Conservation (phyloP, 1,140 invertebrate species). For the Mamestra configurata region DNA sequence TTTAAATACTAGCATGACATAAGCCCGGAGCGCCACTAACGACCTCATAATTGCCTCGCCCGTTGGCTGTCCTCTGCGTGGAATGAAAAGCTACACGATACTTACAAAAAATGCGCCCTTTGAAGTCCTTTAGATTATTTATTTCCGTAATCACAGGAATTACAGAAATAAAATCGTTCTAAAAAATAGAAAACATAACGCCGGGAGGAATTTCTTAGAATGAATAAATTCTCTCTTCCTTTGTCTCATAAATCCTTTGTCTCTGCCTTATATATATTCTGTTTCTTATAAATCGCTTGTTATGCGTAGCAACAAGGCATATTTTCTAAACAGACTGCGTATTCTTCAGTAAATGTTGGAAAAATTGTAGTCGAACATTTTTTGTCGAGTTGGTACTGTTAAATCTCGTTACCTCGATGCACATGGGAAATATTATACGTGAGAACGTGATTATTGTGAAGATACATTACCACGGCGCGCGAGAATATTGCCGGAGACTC, state of each 20-base stretch:
- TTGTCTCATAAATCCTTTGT: constrained; percentile 53
- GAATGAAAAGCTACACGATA: constrained; percentile 45
- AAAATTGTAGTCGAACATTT: constrained; percentile 37
- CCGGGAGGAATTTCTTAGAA: constrained; percentile 38
- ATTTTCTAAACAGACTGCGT: constrained; percentile 38
- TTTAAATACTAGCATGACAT: constrained; percentile 32
- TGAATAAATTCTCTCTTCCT: constrained; percentile 52
- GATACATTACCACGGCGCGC: constrained; percentile 49
- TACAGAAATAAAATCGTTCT: constrained; percentile 47
- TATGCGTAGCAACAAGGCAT: constrained; percentile 50
- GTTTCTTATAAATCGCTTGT: constrained; percentile 51
- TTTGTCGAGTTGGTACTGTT: constrained; percentile 39
- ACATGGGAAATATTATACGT: constrained; percentile 61
- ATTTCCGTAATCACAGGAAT: constrained; percentile 46
- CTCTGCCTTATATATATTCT: constrained; percentile 50
- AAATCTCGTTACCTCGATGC: constrained; percentile 56
- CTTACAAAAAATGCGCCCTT: constrained; percentile 26
- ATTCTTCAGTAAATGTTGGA: constrained; percentile 26
- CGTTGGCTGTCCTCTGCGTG: constrained; percentile 28
- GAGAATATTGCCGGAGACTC: constrained; percentile 51
- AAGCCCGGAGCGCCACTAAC: constrained; percentile 31
- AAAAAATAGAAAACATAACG: constrained; percentile 44
- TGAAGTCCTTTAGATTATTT: constrained; percentile 45
- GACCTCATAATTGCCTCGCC: constrained; percentile 40
- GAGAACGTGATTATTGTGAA: constrained; percentile 60